Evolutionary conservation across 2,888 invertebrate species (phyloP).

Genomic region (Pardosa pseudoannulata): DNA sequence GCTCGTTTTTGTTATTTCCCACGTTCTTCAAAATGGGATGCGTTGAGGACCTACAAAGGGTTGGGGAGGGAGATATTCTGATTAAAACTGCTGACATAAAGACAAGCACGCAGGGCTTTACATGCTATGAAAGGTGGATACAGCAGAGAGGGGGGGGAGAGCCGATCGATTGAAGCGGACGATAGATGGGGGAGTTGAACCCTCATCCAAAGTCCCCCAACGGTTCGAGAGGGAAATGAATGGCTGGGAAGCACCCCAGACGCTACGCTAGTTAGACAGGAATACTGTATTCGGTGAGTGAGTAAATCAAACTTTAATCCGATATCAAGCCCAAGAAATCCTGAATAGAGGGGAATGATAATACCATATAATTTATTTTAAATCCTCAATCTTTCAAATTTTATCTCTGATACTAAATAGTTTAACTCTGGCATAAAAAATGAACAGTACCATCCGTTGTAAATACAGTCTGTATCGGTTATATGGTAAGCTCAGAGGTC

Average conservation of each 20-base stretch:
- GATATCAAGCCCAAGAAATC: neutral
- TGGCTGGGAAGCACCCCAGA: neutral
- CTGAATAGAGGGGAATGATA: too few relatives aligned
- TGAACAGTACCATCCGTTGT: too few relatives aligned
- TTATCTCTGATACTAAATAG: too few relatives aligned
- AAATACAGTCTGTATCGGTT: too few relatives aligned
- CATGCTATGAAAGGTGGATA: neutral
- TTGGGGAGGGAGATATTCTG: neutral
- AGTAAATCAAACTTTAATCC: neutral
- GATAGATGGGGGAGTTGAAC: neutral
- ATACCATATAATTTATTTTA: too few relatives aligned
- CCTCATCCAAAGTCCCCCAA: neutral
- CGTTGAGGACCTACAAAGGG: neutral
- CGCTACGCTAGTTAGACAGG: neutral
- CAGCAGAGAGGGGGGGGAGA: neutral
- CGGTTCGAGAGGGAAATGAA: neutral
- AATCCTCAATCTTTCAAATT: too few relatives aligned
- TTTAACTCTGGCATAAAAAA: too few relatives aligned
- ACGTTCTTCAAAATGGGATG: conserved; percentile 1
- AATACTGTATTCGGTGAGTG: neutral
- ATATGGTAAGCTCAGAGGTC: too few relatives aligned
- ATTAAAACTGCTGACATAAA: neutral
- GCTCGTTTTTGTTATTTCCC: too few relatives aligned
- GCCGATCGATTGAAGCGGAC: neutral
- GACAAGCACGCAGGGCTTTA: neutral